These are phyloP conservation scores for Tortrix viridana DNA, from an alignment of 2,888 invertebrate genomes.

Conservation along the genomic window DNA sequence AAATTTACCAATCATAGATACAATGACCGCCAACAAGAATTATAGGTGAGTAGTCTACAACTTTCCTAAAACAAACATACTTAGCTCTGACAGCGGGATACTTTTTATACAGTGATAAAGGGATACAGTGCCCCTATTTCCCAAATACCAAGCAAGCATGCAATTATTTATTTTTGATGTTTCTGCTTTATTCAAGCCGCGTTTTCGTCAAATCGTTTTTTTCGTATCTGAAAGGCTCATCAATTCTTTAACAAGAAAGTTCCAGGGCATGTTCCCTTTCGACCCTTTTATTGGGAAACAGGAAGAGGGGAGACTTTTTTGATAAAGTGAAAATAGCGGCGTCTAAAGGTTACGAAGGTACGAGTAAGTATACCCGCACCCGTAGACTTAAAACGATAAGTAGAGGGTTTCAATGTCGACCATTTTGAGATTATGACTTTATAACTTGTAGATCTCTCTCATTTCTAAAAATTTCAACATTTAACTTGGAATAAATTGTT, in stretches of 20 bases:
- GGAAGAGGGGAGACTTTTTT: conserved; percentile 77
- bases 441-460: not conserved
- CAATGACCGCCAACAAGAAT: no score
- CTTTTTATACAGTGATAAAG: no score
- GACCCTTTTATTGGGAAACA: conserved; percentile 67
- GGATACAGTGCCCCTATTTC: no score
- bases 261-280: conserved; percentile 70
- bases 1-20: no score
- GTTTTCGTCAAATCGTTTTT: conserved; percentile 10
- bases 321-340: conserved; percentile 79
- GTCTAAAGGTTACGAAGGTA: conserved; percentile 58
- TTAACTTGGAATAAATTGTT: not conserved
- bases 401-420: conserved; percentile 29
- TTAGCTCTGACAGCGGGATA: no score
- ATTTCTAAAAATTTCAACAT: not conserved
- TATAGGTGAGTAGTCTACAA: no score
- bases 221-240: conserved; percentile 48
- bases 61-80: no score
- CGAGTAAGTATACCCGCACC: conserved; percentile 20
- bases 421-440: conserved; percentile 22
- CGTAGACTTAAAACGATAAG: conserved; percentile 32
- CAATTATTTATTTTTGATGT: conserved; percentile 1
- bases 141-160: conserved; percentile 1
- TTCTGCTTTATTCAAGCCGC: conserved; percentile 1
- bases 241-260: conserved; percentile 63